These are phyloP conservation scores for Scolopax rusticola DNA, from an alignment of 2,797 vertebrate species.

Conservation along the genomic window DNA sequence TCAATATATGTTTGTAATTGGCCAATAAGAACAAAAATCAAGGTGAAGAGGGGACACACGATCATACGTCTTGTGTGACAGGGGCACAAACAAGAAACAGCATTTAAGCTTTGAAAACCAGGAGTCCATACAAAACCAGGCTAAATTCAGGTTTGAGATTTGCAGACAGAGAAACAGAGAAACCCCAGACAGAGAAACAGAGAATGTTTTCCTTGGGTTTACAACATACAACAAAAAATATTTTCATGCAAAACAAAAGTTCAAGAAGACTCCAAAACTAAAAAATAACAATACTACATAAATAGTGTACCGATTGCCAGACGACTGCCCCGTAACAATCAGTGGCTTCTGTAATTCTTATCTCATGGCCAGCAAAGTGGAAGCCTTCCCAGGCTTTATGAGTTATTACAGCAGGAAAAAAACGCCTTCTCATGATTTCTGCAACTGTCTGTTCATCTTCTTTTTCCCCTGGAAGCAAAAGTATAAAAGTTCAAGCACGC, in stretches of 20 bases:
- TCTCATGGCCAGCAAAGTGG: constrained; percentile 86
- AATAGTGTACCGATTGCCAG: constrained; percentile 91
- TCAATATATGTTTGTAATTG: background rate
- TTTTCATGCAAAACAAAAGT: background rate
- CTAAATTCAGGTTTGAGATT: background rate
- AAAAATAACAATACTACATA: background rate
- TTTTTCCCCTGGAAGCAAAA: constrained; percentile 68
- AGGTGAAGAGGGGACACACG: background rate
- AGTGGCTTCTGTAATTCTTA: constrained; percentile 91
- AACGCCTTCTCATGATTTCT: constrained; percentile 87
- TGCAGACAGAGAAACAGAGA: background rate
- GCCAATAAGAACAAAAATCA: background rate
- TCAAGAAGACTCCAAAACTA: background rate
- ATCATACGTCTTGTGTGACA: background rate
- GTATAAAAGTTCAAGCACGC: background rate
- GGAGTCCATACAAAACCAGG: background rate
- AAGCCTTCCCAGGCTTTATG: constrained; percentile 89
- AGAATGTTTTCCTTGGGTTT: background rate
- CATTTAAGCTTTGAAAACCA: background rate
- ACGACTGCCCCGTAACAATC: constrained; percentile 93
- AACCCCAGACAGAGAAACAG: background rate
- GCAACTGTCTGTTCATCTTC: constrained; percentile 82
- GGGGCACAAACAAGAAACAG: background rate
- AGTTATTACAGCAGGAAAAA: constrained; percentile 82
- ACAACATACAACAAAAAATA: background rate